Conservation (phyloP, 2,888 invertebrate species). For the Lymantria monacha region DNA sequence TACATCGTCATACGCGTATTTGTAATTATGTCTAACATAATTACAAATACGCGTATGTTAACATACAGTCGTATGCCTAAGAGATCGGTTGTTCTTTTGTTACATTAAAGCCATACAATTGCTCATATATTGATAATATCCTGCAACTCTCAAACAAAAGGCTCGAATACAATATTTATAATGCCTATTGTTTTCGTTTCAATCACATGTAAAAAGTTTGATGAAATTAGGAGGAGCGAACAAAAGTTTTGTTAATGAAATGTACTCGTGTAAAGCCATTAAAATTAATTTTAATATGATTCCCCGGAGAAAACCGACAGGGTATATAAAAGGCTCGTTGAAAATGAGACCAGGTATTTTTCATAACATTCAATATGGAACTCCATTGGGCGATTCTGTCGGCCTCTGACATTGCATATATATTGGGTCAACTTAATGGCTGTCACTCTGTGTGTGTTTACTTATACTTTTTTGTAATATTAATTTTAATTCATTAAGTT, state of each 20-base stretch:
- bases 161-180: slow-evolving; percentile 8
- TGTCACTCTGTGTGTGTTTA: not conserved
- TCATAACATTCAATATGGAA: slow-evolving; percentile 28
- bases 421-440: slow-evolving; percentile 12
- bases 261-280: not conserved
- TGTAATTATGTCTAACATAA: too few species aligned
- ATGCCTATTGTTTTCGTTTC: slow-evolving; percentile 13
- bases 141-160: slow-evolving; percentile 15
- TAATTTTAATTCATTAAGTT: not conserved
- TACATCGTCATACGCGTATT: too few species aligned
- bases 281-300: slow-evolving; percentile 10
- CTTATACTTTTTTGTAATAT: not conserved
- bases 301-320: slow-evolving; percentile 12
- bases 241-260: slow-evolving; percentile 1
- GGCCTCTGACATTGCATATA: slow-evolving; percentile 17
- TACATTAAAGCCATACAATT: too few species aligned
- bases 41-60: too few species aligned
- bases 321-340: slow-evolving; percentile 21
- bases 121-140: slow-evolving; percentile 5
- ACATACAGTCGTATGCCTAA: too few species aligned
- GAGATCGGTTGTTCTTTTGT: too few species aligned
- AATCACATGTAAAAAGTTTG: slow-evolving; percentile 4
- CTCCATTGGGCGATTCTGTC: slow-evolving; percentile 18
- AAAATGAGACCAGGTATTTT: slow-evolving; percentile 25
- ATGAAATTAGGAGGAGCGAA: slow-evolving; percentile 5